Conservation (phyloP, 2,797 vertebrate species). For the Acanthornis magna region DNA sequence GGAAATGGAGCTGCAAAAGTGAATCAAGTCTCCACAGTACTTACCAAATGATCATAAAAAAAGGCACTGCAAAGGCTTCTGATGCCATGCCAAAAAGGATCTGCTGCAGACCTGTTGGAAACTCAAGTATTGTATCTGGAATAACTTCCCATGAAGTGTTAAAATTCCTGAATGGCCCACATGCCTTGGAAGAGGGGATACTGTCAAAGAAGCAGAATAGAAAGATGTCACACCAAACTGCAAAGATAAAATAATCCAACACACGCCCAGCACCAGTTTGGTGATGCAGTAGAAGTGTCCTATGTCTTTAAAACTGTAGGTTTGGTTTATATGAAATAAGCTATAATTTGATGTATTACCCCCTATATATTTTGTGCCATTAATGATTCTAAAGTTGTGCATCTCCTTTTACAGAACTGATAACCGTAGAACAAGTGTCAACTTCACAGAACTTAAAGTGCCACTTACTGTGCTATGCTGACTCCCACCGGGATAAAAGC, state of each 20-base stretch:
- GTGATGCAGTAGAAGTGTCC: neutral
- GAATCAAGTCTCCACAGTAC: conserved; percentile 21
- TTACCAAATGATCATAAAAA: conserved; percentile 90
- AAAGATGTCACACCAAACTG: neutral
- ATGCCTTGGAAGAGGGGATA: conserved; percentile 86
- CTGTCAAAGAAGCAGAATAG: conserved; percentile 68
- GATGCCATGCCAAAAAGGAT: conserved; percentile 80
- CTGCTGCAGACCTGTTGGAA: conserved; percentile 68
- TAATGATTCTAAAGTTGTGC: neutral
- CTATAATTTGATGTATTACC: neutral
- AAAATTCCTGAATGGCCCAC: conserved; percentile 88
- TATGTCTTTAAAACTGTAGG: neutral
- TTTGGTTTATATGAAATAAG: neutral
- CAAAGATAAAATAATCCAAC: neutral
- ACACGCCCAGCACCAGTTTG: neutral
- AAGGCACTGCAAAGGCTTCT: conserved; percentile 89
- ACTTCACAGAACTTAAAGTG: neutral
- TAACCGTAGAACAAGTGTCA: neutral
- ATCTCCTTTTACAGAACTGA: neutral
- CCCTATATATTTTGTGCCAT: neutral
- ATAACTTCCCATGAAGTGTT: conserved; percentile 86
- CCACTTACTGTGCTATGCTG: conserved; percentile 86
- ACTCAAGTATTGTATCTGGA: conserved; percentile 69
- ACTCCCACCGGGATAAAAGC: conserved; percentile 85
- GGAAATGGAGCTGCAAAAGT: neutral